Evolutionary conservation across 2,888 invertebrate genomes (phyloP), one percentile per base, ranked within the genome.

Genomic region (Panopea generosa): DNA sequence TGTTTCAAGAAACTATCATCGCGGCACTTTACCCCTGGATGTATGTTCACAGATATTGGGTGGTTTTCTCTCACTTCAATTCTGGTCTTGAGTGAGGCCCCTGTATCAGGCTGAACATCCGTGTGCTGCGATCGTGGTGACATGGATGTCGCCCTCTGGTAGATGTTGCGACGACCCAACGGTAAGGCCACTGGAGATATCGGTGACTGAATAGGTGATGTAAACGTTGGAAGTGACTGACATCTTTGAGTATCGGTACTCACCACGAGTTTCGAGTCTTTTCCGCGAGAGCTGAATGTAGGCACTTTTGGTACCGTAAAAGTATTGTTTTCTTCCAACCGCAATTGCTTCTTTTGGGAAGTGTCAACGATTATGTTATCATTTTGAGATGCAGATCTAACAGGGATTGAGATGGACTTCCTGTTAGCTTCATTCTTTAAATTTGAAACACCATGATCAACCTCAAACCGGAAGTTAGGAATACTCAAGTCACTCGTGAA

Each of bases 251-350:
- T 11, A 20, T 38, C 61, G 2, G 49, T 40, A 40, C 20, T 45
- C 16, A 20, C 20, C 11, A 26, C 50, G 9, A 22, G 18, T 2
- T 73, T 38, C 9, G 16, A n/a, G 18, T 72, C 71, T 20, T 57
- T 56, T 1, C 71, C 49, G n/a, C 49, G 47, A 18, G 57, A 40
- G 43, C 27, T 72, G 11, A 66, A 45, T 16, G 70, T 65, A 2
- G 80, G 80, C 4, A 61, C 73, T 53, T 80, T 80, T 6, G 80
- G 80, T 14, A 80, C 74, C 2, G 70, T 80, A 33, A 80, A 80
- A 14, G 69, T 68, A 52, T 57, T 65, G 38, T 68, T 55, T 40
- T 76, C 75, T 24, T 56, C 40, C 11, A 11, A 33, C 11, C 11
- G 33, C 33, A 33, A 11, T 11, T 4, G 4, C 11, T 33, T 33